phyloP scores from a whole-genome alignment of 2,888 invertebrate species.

The Amblyjoppa fuscipennis region DNA sequence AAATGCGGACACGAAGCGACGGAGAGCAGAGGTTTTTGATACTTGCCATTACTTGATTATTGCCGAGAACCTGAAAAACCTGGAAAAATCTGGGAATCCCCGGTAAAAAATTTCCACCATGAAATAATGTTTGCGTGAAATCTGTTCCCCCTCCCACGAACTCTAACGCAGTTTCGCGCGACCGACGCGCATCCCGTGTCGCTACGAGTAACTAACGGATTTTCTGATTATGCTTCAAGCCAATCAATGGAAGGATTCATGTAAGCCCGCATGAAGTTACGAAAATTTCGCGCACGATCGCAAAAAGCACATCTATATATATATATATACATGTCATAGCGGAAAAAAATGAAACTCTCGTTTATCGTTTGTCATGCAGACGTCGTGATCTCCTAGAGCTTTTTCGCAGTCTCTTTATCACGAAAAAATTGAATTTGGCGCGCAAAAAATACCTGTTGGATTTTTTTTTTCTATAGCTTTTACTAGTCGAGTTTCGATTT shows the following conservation, averaged over 20 bases:
- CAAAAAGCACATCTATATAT: conserved; percentile 43
- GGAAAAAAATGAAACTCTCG: conserved; percentile 37
- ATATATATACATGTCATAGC: conserved; percentile 26
- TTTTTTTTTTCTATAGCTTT: background rate
- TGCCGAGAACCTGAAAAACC: too few species aligned
- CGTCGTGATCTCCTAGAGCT: conserved; percentile 46
- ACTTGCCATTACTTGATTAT: too few species aligned
- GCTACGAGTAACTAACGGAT: conserved; percentile 69
- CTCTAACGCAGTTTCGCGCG: background rate
- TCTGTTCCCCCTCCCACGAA: too few species aligned
- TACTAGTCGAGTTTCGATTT: too few species aligned
- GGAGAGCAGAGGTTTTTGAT: too few species aligned
- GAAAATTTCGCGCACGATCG: conserved; percentile 43
- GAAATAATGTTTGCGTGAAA: too few species aligned
- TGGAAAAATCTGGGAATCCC: too few species aligned
- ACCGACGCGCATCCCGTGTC: background rate
- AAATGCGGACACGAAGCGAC: too few species aligned
- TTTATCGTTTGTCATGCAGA: conserved; percentile 57
- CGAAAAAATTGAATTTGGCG: background rate
- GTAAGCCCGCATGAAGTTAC: conserved; percentile 77
- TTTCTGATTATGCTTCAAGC: conserved; percentile 78
- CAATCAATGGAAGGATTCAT: conserved; percentile 74
- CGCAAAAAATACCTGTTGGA: background rate
- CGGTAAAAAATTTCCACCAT: too few species aligned
- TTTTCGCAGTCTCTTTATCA: background rate